Evolutionary conservation across 1,140 invertebrate genomes (phyloP), one percentile per base, ranked within the genome.

Genomic region (Sminthurides bifidus): DNA sequence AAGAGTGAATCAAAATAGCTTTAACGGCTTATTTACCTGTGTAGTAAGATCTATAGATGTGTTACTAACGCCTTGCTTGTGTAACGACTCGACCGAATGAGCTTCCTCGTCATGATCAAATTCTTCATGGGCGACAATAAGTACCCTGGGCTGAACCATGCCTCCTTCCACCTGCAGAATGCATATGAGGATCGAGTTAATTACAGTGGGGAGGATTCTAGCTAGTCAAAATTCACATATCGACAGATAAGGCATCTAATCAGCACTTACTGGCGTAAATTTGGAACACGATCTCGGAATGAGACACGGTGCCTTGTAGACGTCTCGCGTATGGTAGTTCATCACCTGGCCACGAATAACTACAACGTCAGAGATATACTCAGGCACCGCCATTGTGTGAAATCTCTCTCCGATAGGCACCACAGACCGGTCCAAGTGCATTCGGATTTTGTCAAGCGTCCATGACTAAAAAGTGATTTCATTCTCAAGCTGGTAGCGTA

Each of bases 341-440:
- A 31, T 45, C 10, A 51, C 48, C 54, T 64, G 58, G 0, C 62
- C 62, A 26, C 57, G 52, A 33, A 64, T 58, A 15, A 61, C 35
- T 12, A 64, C 43, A 12, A 51, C 51, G 12, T 61, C 56, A 1
- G 48, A 44, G 5, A 64, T 41, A 38, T 53, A 64, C 15, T 56
- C 56, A 6, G 62, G 62, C 43, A 64, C 38, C 10, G 37, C 23
- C 56, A 64, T 38, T 3, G 31, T 37, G 1, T 52, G 44, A 49
- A 33, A 58, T 26, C 50, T 33, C 6, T 31, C 19, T 23, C 62
- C 55, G 19, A 61, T 56, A 0, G 68, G 68, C 15, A 69, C 64
- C 29, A 65, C 61, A n/a, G 65, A 54, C 33, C 54, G 27, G 55
- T 69, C 65, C 24, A 69, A 46, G 19, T 64, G 59, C 17, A 51